phyloP scores from a whole-genome alignment of 2,113 vertebrate species.

The Corvus moneduloides region DNA sequence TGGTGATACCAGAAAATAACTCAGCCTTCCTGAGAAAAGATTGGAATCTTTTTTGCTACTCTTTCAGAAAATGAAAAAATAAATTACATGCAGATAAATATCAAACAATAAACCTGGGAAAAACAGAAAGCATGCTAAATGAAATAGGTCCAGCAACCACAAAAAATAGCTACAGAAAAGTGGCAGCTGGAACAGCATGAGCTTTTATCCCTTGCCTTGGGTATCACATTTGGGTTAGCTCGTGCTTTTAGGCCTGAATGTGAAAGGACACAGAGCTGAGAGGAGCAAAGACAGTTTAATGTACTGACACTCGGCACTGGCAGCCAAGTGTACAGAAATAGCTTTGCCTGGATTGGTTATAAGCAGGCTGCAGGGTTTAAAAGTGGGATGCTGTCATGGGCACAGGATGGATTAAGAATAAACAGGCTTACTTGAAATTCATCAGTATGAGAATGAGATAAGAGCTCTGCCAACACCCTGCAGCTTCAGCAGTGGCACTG shows the following conservation, averaged over 20 bases:
- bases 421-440: not conserved
- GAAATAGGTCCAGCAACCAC: not conserved
- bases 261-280: not conserved
- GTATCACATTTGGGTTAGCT: not conserved
- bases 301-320: not conserved
- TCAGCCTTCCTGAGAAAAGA: not conserved
- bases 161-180: not conserved
- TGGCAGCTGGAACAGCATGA: not conserved
- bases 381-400: not conserved
- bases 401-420: slow-evolving; percentile 5
- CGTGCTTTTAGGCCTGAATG: not conserved
- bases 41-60: not conserved
- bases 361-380: not conserved
- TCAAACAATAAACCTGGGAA: not conserved
- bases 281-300: not conserved
- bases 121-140: not conserved
- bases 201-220: not conserved
- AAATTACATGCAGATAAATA: not conserved
- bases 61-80: not conserved
- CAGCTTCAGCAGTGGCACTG: not conserved
- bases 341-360: slow-evolving; percentile 22
- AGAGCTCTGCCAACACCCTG: not conserved
- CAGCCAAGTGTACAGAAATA: slow-evolving; percentile 12
- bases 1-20: not conserved
- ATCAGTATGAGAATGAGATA: not conserved